Percentiles rank a stretch among this genome's conserved stretches.
Conservation (phyloP, 2,113 vertebrate species). For the Macaca mulatta region DNA sequence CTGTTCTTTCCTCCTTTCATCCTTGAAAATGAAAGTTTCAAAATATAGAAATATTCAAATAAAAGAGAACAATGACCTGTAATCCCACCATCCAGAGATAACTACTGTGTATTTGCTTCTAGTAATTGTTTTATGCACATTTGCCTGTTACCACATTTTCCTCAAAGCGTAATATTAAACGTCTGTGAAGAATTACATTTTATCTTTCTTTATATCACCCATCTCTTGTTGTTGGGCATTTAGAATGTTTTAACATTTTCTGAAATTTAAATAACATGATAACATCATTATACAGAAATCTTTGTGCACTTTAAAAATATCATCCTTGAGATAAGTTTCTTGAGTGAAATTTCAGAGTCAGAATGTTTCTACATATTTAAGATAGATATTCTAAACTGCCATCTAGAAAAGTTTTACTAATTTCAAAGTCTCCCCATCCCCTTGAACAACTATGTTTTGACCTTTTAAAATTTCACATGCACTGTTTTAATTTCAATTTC, state of each 20-base stretch:
- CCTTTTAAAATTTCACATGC: neutral
- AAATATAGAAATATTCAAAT: neutral
- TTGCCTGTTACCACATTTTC: neutral
- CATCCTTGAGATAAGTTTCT: constrained; percentile 20
- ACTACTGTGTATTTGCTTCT: neutral
- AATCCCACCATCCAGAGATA: neutral
- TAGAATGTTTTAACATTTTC: neutral
- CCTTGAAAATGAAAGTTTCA: neutral
- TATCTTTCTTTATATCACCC: neutral
- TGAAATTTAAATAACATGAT: constrained; percentile 15
- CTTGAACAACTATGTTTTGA: neutral
- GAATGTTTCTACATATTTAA: neutral
- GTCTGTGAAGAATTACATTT: neutral
- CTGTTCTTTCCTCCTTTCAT: neutral
- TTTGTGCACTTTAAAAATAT: neutral
- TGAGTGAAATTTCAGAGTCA: neutral
- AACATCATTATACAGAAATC: neutral
- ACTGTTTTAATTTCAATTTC: neutral
- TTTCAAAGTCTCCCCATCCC: neutral
- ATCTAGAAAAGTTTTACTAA: neutral
- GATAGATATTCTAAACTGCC: neutral
- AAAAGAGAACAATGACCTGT: neutral
- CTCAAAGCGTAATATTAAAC: constrained; percentile 15
- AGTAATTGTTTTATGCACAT: neutral
- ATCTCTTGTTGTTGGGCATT: constrained; percentile 15